These are phyloP conservation scores for Plutella xylostella DNA, from an alignment of 2,888 invertebrate species.

Conservation along the genomic window DNA sequence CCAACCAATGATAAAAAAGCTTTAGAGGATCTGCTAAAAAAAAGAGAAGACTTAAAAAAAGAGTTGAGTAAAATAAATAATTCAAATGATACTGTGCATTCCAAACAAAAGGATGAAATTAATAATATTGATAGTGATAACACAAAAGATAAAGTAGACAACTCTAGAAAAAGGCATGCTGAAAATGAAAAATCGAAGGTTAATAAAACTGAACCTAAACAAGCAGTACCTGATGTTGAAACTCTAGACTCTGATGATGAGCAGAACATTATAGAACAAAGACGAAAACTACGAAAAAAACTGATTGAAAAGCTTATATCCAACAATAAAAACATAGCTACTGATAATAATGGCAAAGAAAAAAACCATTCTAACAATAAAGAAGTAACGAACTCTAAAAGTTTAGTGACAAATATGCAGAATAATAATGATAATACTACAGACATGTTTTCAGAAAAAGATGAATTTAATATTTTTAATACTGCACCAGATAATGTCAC, in stretches of 20 bases:
- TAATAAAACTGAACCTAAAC: constrained; percentile 20
- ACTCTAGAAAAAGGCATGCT: constrained; percentile 3
- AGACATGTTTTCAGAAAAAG: constrained; percentile 94
- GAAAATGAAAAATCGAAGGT: constrained; percentile 13
- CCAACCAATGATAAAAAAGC: constrained; percentile 31
- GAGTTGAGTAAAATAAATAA: constrained; percentile 40
- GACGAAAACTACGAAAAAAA: constrained; percentile 88
- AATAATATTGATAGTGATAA: too few species aligned
- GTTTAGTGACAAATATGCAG: constrained; percentile 16
- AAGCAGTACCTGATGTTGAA: constrained; percentile 58
- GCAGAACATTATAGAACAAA: constrained; percentile 89
- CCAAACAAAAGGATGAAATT: background rate
- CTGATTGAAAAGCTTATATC: constrained; percentile 70
- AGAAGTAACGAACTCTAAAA: background rate
- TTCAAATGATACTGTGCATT: constrained; percentile 7
- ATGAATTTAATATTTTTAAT: constrained; percentile 82
- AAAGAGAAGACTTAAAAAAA: constrained; percentile 42
- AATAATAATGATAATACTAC: constrained; percentile 67
- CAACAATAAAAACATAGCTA: constrained; percentile 11
- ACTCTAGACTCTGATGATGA: constrained; percentile 83
- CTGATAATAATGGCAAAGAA: constrained; percentile 21
- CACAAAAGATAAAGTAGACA: constrained; percentile 18
- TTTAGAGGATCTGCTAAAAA: constrained; percentile 45
- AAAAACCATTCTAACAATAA: constrained; percentile 13
- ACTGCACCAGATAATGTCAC: constrained; percentile 32